Evolutionary conservation across 2,113 vertebrate species (phyloP), one percentile per base, ranked within the genome.

Genomic region (Chionomys nivalis): DNA sequence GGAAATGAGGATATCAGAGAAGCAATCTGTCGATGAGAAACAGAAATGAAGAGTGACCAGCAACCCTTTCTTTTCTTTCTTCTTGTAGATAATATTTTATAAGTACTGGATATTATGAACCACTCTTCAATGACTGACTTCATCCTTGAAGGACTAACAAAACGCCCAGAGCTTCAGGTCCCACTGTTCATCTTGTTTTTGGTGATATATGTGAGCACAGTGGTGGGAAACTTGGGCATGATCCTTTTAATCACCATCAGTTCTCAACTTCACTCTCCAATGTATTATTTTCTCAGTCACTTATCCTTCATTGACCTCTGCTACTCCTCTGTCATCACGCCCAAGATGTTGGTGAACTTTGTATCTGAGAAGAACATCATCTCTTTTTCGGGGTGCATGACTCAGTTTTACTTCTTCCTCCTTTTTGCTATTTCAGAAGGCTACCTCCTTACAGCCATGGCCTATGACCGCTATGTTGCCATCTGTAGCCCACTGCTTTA

Each of bases 301-400:
- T 94, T 97, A 49, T 97, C 97, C 61, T 95, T 96, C 86, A 95
- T 97, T 55, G 95, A 96, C 49, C 83, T 97, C 52, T 97, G 88
- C 76, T 97, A 96, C 17, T 97, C 95, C 5, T 89, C 92, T 33
- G 95, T 97, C 52, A 95, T 95, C 58, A 95, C 94, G 1, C 95
- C 96, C 17, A 97, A 97, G 73, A 96, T 97, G 91, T 49, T 96
- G 65, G 88, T 93, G 88, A 97, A 94, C 55, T 97, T 97, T 39
- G 23, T 97, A 7, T 87, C 88, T 36, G 95, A 93, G 42, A 92
- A 65, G 39, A 97, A 97, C 33, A 21, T 49, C 5, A 93, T 97
- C 63, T 96, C 94, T 39, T 97, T 96, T 79, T 13, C 13, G n/a
- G 88, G 73, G 16, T 96, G 94, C 87, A 94, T 96, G 83, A 39